Percentiles rank a stretch among this genome's conserved stretches.
phyloP scores from a whole-genome alignment of 2,797 vertebrate species.

The Peromyscus attwateri region DNA sequence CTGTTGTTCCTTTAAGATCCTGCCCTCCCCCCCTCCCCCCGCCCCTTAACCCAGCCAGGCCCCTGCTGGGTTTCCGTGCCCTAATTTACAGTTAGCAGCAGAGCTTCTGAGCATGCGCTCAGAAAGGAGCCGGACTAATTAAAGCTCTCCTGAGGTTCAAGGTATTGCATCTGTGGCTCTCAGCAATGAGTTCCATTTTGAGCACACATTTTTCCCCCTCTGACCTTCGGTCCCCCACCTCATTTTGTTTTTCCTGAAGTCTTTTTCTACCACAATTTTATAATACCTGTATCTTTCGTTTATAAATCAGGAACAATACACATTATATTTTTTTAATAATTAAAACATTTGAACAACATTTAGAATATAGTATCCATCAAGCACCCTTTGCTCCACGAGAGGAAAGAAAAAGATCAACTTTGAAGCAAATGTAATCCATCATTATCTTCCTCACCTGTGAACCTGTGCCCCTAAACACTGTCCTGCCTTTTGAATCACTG shows the following conservation, averaged over 20 bases:
- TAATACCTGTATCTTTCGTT: slow-evolving; percentile 16
- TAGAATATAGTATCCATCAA: slow-evolving; percentile 32
- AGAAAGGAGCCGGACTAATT: slow-evolving; percentile 67
- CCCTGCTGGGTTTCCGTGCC: slow-evolving; percentile 72
- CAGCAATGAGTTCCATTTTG: slow-evolving; percentile 64
- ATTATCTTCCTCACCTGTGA: background rate
- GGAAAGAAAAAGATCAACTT: slow-evolving; percentile 12
- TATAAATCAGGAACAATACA: background rate
- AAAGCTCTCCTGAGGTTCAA: slow-evolving; percentile 74
- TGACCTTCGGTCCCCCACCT: background rate
- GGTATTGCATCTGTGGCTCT: slow-evolving; percentile 73
- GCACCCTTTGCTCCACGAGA: background rate
- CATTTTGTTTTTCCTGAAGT: slow-evolving; percentile 34
- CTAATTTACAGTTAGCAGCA: slow-evolving; percentile 62
- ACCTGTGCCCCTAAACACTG: background rate
- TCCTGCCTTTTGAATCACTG: slow-evolving; percentile 33
- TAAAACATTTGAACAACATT: slow-evolving; percentile 64
- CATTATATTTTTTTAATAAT: slow-evolving; percentile 4
- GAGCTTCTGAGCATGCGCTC: slow-evolving; percentile 68
- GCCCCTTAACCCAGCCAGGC: slow-evolving; percentile 65
- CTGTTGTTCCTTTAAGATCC: slow-evolving; percentile 73
- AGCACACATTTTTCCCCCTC: slow-evolving; percentile 37
- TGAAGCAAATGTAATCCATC: background rate
- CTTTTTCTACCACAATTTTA: slow-evolving; percentile 56
- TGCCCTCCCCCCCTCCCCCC: slow-evolving; percentile 77